A percentile compares a stretch with the other conserved stretches of the same genome.
phyloP scores from a whole-genome alignment of 2,888 invertebrate species.

The Drosophila birchii region DNA sequence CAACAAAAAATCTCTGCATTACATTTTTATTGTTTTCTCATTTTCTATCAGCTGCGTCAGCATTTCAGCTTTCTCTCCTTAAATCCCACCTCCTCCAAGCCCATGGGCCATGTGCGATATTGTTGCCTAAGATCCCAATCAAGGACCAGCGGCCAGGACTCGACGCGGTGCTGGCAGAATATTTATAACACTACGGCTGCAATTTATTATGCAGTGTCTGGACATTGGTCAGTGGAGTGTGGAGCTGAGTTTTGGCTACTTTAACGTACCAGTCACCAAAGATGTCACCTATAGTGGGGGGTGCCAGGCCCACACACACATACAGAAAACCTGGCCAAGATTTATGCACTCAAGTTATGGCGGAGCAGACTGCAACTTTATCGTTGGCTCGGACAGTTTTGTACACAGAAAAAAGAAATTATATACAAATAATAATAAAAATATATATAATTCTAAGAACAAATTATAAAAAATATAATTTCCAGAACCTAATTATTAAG shows the following conservation, averaged over 20 bases:
- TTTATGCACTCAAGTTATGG: conserved; percentile 80
- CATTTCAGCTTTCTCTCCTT: conserved; percentile 71
- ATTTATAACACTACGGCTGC: conserved; percentile 81
- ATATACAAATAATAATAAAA: not conserved
- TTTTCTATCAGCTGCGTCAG: conserved; percentile 65
- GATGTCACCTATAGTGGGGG: conserved; percentile 72
- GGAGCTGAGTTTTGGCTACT: conserved; percentile 41
- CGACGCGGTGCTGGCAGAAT: conserved; percentile 55
- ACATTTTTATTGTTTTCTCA: conserved; percentile 39
- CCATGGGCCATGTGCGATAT: conserved; percentile 81
- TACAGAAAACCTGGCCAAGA: conserved; percentile 59
- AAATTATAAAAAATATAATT: not conserved
- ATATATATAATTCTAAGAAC: not conserved
- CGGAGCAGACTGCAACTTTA: conserved; percentile 71
- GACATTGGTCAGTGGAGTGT: conserved; percentile 37
- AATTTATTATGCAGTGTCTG: conserved; percentile 82
- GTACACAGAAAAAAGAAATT: conserved; percentile 11
- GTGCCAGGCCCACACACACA: conserved; percentile 1
- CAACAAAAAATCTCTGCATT: conserved; percentile 9
- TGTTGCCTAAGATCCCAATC: conserved; percentile 81
- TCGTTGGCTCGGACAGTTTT: conserved; percentile 50
- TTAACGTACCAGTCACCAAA: conserved; percentile 68
- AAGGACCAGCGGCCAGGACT: conserved; percentile 41
- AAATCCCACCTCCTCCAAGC: conserved; percentile 42
- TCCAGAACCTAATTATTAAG: not conserved